phyloP scores from a whole-genome alignment of 2,113 vertebrate species.

The Centropristis striata region DNA sequence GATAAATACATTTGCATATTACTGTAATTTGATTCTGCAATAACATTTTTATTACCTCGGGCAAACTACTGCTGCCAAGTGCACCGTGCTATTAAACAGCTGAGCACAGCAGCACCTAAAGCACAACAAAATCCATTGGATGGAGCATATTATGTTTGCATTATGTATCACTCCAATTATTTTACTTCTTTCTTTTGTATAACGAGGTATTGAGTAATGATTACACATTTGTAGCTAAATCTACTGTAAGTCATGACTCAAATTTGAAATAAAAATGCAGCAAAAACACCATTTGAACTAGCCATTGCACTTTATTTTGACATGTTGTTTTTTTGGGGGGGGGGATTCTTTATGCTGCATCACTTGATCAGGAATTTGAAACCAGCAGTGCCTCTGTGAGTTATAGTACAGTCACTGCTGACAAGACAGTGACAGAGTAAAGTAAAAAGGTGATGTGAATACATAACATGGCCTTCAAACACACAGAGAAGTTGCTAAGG shows the following conservation, averaged over 20 bases:
- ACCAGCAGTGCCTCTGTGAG: neutral
- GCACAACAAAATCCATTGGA: neutral
- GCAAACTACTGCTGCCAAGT: neutral
- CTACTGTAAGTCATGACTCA: neutral
- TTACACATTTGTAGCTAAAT: neutral
- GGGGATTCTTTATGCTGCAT: neutral
- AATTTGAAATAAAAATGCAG: neutral
- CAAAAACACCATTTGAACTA: neutral
- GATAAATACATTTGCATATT: neutral
- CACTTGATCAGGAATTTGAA: slow-evolving; percentile 15
- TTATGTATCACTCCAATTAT: neutral
- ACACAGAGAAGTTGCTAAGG: slow-evolving; percentile 50
- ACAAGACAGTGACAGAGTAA: slow-evolving; percentile 34
- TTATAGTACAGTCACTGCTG: slow-evolving; percentile 42
- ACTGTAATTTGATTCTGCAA: neutral
- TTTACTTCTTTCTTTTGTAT: neutral
- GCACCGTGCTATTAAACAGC: slow-evolving; percentile 7
- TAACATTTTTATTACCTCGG: slow-evolving; percentile 14
- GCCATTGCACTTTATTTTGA: neutral
- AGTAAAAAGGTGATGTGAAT: slow-evolving; percentile 50
- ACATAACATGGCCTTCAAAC: slow-evolving; percentile 36
- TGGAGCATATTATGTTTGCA: neutral
- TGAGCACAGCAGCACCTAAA: neutral
- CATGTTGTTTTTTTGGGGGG: no score
- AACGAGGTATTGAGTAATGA: neutral